Evolutionary conservation across 2,888 invertebrate genomes (phyloP), one percentile per base, ranked within the genome.

Genomic region (Drosophila flavopinicola): DNA sequence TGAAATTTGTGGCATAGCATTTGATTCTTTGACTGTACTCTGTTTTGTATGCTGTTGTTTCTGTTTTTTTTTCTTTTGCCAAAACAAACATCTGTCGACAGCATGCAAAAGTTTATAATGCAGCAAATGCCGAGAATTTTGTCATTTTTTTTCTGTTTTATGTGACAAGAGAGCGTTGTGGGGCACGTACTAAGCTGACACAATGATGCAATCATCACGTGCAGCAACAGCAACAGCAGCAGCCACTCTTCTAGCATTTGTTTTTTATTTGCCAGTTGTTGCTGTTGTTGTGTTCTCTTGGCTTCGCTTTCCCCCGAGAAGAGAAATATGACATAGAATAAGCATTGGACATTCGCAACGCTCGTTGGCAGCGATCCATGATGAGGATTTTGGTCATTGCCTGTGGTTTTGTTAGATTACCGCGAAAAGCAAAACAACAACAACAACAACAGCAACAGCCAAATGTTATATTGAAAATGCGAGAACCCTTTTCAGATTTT

Each of bases 131-230:
- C 60, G 59, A 72, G 78, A 69, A 65, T 87, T 87, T 68, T 74
- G 82, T 82, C 78, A 87, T 77, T 80, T 87, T 86, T 86, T 82
- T 77, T 67, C 54, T 82, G 83, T 82, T 80, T 84, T 80, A 86
- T 72, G 64, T 87, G 80, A 71, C 87, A 87, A 85, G 71, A 51
- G 51, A 78, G 66, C 63, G 58, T 61, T 67, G 82, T 58, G 64
- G 66, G 83, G 88, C 89, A 88, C 89, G 88, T 88, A 78, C 89
- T 89, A 88, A 88, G 88, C 88, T 87, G 88, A 78, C 89, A 89
- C 85, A 74, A 88, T 85, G 88, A 88, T 86, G 89, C 88, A 87
- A 88, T 86, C 89, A 89, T 89, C 88, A 88, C 88, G 88, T 88
- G 86, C 84, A 70, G 65, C 74, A 54, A 15, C 45, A 69, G 44